phyloP scores from a whole-genome alignment of 2,113 vertebrate species.

The Panthera uncia region DNA sequence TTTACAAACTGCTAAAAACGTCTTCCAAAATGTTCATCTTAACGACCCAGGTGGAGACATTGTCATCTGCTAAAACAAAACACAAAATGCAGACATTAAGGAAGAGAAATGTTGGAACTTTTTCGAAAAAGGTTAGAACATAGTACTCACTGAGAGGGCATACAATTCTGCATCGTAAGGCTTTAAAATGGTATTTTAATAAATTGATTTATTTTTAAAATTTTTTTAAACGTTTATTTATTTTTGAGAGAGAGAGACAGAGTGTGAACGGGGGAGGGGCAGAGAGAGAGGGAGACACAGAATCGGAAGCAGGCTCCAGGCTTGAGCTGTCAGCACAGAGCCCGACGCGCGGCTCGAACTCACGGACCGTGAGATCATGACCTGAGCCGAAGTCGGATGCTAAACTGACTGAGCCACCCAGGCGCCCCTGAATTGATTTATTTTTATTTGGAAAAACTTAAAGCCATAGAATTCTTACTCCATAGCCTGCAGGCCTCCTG shows the following conservation, averaged over 20 bases:
- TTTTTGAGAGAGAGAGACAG: too few relatives aligned
- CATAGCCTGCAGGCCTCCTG: background rate
- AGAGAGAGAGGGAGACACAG: too few relatives aligned
- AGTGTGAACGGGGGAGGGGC: too few relatives aligned
- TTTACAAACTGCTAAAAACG: background rate
- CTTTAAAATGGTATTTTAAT: background rate
- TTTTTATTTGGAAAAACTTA: background rate
- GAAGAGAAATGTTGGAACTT: background rate
- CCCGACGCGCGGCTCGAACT: accelerated
- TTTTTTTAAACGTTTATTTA: too few relatives aligned
- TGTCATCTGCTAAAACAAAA: background rate
- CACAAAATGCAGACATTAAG: background rate
- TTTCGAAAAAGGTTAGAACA: background rate
- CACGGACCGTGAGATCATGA: too few relatives aligned
- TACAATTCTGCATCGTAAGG: background rate
- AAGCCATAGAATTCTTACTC: background rate
- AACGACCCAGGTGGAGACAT: background rate
- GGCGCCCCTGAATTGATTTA: background rate
- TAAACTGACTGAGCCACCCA: too few relatives aligned
- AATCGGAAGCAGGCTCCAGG: too few relatives aligned
- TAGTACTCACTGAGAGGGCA: accelerated
- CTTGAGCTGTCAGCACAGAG: too few relatives aligned
- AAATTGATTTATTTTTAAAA: background rate
- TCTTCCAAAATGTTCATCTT: background rate
- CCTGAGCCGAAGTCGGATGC: too few relatives aligned